Evolutionary conservation across 1,140 invertebrate genomes (phyloP).

Genomic region (Zaprionus tsacasi): DNA sequence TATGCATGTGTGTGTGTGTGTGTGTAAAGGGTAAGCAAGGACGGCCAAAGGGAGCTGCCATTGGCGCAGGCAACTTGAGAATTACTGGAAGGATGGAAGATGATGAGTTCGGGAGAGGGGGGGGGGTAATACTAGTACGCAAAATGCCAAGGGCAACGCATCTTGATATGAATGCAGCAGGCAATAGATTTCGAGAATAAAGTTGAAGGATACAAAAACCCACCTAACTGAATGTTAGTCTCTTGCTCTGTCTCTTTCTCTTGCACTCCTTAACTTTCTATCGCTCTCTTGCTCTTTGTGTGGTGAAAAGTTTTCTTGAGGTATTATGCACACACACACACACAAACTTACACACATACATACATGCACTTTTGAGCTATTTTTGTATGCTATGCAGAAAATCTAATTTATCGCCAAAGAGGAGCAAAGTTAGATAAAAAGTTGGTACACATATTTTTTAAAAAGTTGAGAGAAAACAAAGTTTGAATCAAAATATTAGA

Average conservation of each 20-base stretch:
- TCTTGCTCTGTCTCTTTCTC: neutral
- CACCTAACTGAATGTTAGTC: neutral
- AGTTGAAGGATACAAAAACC: conserved; percentile 9
- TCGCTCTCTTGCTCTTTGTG: neutral
- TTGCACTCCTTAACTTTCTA: neutral
- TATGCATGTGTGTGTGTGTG: conserved; percentile 4
- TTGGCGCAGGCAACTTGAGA: neutral
- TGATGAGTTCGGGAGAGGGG: neutral
- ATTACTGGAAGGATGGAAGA: neutral
- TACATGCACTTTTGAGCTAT: neutral
- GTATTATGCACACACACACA: neutral
- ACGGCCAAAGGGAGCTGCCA: conserved; percentile 33
- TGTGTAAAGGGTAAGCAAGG: conserved; percentile 45
- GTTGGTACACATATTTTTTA: neutral
- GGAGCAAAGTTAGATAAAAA: conserved; percentile 6
- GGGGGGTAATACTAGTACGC: conserved; percentile 16
- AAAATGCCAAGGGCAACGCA: conserved; percentile 49
- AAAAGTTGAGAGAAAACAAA: conserved; percentile 4
- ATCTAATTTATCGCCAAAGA: conserved; percentile 6
- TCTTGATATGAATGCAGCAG: conserved; percentile 27
- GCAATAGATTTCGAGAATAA: neutral
- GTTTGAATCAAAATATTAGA: conserved; percentile 10
- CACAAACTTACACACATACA: neutral
- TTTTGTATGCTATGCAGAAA: neutral
- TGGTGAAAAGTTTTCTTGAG: conserved; percentile 7